Conservation (phyloP, 1,140 invertebrate species). For the Radopholus similis region DNA sequence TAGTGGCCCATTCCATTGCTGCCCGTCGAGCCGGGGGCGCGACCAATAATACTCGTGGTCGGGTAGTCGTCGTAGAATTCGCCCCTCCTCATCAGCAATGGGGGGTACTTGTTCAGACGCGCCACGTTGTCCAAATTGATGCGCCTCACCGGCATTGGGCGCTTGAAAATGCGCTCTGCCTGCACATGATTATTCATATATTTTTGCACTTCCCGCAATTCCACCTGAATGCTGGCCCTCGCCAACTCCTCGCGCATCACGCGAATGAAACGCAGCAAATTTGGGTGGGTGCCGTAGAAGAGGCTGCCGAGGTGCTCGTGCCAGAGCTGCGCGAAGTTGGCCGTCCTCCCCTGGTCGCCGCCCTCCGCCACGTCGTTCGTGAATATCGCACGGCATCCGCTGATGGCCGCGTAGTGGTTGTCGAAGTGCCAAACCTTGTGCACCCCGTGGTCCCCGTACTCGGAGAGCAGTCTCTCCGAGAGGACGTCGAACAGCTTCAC, state of each 20-base stretch:
- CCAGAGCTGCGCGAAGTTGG: constrained; percentile 6
- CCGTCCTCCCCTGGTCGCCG: neutral
- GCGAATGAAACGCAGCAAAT: neutral
- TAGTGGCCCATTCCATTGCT: too few species aligned
- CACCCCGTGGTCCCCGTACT: constrained; percentile 7
- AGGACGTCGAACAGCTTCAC: constrained; percentile 9
- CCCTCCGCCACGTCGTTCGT: neutral
- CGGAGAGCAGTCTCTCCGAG: neutral
- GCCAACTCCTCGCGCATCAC: constrained; percentile 16
- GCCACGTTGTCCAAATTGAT: constrained; percentile 13
- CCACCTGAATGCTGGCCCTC: neutral
- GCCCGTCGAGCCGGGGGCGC: too few species aligned
- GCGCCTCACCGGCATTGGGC: neutral
- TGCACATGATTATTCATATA: neutral
- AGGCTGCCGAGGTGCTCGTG: neutral
- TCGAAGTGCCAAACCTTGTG: constrained; percentile 17
- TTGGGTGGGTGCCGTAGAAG: constrained; percentile 1
- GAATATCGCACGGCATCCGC: constrained; percentile 1
- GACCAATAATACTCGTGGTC: too few species aligned
- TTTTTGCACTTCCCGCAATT: neutral
- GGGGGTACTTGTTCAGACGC: too few species aligned
- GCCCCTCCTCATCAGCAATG: too few species aligned
- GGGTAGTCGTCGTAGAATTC: too few species aligned
- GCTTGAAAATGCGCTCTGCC: constrained; percentile 8
- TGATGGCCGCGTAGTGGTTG: constrained; percentile 6